A percentile compares a stretch with the other conserved stretches of the same genome.
Evolutionary conservation across 2,888 invertebrate genomes (phyloP).

Genomic region (Ectemnius cavifrons): DNA sequence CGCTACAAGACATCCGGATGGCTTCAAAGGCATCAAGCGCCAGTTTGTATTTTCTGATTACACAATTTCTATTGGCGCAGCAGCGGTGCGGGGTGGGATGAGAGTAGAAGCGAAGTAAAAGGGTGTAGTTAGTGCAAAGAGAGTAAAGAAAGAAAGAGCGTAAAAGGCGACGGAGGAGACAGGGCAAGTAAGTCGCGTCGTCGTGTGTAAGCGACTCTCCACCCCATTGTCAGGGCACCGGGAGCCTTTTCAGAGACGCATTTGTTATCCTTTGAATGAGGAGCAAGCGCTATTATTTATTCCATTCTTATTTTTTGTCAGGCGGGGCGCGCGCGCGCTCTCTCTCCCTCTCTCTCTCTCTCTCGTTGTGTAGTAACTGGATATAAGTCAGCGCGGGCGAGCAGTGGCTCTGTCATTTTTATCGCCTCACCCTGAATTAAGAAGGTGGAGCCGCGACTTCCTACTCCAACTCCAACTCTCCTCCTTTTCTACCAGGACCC

Average conservation of each 20-base stretch:
- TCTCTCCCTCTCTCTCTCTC: too few relatives aligned
- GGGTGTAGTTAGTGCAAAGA: background rate
- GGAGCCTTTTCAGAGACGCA: slow-evolving; percentile 74
- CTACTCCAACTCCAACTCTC: slow-evolving; percentile 38
- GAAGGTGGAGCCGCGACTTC: slow-evolving; percentile 72
- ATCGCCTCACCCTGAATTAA: slow-evolving; percentile 77
- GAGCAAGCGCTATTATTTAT: slow-evolving; percentile 76
- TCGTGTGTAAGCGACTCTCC: slow-evolving; percentile 73
- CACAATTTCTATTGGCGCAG: slow-evolving; percentile 20
- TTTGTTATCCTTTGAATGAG: slow-evolving; percentile 78
- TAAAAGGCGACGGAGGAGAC: slow-evolving; percentile 36
- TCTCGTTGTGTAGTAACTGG: slow-evolving; percentile 74
- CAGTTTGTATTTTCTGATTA: slow-evolving; percentile 49
- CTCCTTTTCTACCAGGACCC: slow-evolving; percentile 21
- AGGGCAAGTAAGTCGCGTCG: slow-evolving; percentile 43
- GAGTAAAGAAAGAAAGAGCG: slow-evolving; percentile 11
- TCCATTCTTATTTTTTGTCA: slow-evolving; percentile 77
- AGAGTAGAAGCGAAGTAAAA: background rate
- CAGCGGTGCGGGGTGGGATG: background rate
- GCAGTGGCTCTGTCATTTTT: slow-evolving; percentile 78
- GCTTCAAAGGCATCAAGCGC: slow-evolving; percentile 13
- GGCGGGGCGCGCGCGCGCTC: slow-evolving; percentile 42
- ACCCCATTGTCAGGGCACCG: slow-evolving; percentile 69
- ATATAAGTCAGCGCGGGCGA: slow-evolving; percentile 76
- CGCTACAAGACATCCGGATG: background rate